These are phyloP conservation scores for Silurus asotus DNA, from an alignment of 2,113 vertebrate genomes.

Conservation along the genomic window DNA sequence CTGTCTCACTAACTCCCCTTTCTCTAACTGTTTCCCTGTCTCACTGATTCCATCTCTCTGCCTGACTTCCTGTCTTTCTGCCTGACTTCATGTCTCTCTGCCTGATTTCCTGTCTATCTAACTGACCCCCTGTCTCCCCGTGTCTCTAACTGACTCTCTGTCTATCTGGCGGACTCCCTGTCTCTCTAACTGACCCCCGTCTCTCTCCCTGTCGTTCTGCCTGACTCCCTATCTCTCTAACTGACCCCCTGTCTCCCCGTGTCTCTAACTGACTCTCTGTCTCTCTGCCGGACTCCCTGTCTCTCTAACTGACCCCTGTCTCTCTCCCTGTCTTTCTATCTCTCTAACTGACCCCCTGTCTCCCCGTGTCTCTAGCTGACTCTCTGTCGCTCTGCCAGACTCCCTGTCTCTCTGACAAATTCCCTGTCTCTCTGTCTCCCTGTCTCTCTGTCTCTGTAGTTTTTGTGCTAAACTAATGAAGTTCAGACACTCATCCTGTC, in stretches of 20 bases:
- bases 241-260: background rate
- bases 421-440: background rate
- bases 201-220: too few relatives aligned
- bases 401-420: background rate
- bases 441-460: too few relatives aligned
- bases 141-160: background rate
- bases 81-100: too few relatives aligned
- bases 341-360: background rate
- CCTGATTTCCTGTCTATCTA: background rate
- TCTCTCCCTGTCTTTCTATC: background rate
- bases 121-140: background rate
- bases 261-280: background rate
- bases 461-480: too few relatives aligned
- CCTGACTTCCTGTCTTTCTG: background rate
- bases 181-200: too few relatives aligned
- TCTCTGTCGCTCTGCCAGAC: background rate
- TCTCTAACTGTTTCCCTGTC: background rate
- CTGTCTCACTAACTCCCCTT: background rate
- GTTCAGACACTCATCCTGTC: background rate
- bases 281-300: background rate
- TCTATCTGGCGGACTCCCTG: too few relatives aligned
- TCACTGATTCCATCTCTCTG: background rate
- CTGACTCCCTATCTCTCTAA: background rate
- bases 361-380: too few relatives aligned
- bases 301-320: background rate